Evolutionary conservation across 2,888 invertebrate genomes (phyloP).

Genomic region (Zhuqinia jingwanae): DNA sequence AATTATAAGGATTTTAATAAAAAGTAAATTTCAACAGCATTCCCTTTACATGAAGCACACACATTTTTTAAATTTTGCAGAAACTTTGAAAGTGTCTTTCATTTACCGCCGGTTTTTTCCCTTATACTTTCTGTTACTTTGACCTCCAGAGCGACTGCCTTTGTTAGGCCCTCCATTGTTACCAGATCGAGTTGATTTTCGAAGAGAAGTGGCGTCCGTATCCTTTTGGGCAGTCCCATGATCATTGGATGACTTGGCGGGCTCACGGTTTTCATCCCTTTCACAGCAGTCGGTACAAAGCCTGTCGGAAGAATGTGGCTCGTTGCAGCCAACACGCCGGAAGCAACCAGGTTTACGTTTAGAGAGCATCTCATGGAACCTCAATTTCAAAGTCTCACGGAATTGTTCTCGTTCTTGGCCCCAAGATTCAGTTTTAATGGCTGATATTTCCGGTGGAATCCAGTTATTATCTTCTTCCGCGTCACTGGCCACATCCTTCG

Average conservation of each 20-base stretch:
- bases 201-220: constrained; percentile 18
- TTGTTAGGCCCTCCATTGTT: constrained; percentile 43
- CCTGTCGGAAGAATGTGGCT: constrained; percentile 34
- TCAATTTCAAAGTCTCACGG: constrained; percentile 68
- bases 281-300: constrained; percentile 53
- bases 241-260: constrained; percentile 27
- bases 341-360: constrained; percentile 50
- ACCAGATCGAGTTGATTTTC: constrained; percentile 44
- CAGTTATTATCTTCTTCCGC: constrained; percentile 71
- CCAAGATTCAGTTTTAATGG: constrained; percentile 71
- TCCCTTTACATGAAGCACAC: constrained; percentile 55
- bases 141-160: constrained; percentile 54
- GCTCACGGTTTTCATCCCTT: constrained; percentile 55
- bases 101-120: constrained; percentile 77
- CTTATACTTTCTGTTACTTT: constrained; percentile 72
- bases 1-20: constrained; percentile 55
- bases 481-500: constrained; percentile 62
- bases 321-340: constrained; percentile 54
- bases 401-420: constrained; percentile 72
- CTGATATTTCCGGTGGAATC: constrained; percentile 73
- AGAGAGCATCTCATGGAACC: constrained; percentile 73
- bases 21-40: constrained; percentile 43
- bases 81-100: constrained; percentile 19
- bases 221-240: constrained; percentile 48
- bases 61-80: constrained; percentile 34